Evolutionary conservation across 2,888 invertebrate species (phyloP), one percentile per base, ranked within the genome.

Genomic region (Campoletis raptor): DNA sequence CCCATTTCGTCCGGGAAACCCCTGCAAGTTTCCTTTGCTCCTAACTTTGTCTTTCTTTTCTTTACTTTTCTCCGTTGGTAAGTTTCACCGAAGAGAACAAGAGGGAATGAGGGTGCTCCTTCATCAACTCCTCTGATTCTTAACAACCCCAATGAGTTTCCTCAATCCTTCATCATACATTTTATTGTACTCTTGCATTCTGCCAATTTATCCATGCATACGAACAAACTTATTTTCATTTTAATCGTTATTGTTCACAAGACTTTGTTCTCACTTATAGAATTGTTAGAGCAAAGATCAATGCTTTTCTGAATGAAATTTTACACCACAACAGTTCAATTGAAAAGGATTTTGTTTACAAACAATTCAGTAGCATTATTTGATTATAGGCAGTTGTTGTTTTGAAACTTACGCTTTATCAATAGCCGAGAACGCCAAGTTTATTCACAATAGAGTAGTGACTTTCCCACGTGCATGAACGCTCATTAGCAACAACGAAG

Each of bases 11-110:
- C 18, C 42, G 10, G 30, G 64, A 42, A 30, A 15, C 24, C 42
- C 40, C 18, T n/a, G 57, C 80, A 66, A 83, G 83, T 67, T 54
- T 57, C 42, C 66, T 82, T 30, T 48, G 8, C 42, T 54, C 7
- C 24, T 36, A 37, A 57, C 42, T 42, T 69, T 54, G 21, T 57
- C 24, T 79, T 69, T 57, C 48, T 21, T 40, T 24, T 36, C 30
- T n/a, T 69, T 69, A 64, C 57, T 77, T 77, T 61, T 37, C 52
- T 40, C 37, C 18, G 45, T 48, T 61, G 52, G 45, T 66, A 64
- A 52, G 70, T 82, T 72, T 21, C 61, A 18, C 42, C 40, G 54
- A 42, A 54, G 66, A 66, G n/a, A 52, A 48, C 64, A 18, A 42
- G 48, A 3, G 52, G 5, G 40, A 30, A 21, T 24, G 69, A 37